Evolutionary conservation across 2,113 vertebrate genomes (phyloP).

Genomic region (Sapayoa aenigma): DNA sequence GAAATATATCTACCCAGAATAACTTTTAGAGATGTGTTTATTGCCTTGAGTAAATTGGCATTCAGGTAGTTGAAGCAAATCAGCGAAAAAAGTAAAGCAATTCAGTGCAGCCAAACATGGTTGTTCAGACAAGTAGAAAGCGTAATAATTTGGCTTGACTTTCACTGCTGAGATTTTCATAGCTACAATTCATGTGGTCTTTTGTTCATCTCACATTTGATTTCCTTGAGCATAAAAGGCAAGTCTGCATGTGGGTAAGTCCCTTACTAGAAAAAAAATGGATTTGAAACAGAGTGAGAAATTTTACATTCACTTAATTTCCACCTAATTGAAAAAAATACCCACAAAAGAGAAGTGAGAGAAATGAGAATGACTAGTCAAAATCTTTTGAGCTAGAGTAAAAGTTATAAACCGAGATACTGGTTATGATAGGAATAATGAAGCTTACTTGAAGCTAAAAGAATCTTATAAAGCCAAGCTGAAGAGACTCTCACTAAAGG

Average conservation of each 20-base stretch:
- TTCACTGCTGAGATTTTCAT: neutral
- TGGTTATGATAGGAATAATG: neutral
- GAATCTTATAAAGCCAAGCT: neutral
- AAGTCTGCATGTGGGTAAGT: neutral
- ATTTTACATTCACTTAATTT: neutral
- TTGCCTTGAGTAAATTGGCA: neutral
- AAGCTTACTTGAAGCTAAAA: neutral
- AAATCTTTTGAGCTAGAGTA: neutral
- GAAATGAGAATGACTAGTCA: neutral
- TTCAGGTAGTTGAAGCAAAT: conserved; percentile 2
- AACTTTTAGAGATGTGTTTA: neutral
- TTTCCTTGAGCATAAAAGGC: neutral
- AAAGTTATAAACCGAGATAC: neutral
- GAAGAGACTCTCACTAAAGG: neutral
- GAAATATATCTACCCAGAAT: neutral
- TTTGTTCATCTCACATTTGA: neutral
- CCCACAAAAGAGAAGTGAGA: neutral
- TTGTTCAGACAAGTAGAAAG: neutral
- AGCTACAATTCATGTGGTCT: neutral
- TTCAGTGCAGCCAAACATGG: neutral
- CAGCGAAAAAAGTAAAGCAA: neutral
- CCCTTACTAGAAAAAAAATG: neutral
- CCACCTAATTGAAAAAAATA: neutral
- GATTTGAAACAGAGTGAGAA: neutral
- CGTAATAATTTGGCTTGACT: neutral